Base-by-base conservation (phyloP, 2,113 vertebrate genomes). In the Cinclus mexicanus region DNA sequence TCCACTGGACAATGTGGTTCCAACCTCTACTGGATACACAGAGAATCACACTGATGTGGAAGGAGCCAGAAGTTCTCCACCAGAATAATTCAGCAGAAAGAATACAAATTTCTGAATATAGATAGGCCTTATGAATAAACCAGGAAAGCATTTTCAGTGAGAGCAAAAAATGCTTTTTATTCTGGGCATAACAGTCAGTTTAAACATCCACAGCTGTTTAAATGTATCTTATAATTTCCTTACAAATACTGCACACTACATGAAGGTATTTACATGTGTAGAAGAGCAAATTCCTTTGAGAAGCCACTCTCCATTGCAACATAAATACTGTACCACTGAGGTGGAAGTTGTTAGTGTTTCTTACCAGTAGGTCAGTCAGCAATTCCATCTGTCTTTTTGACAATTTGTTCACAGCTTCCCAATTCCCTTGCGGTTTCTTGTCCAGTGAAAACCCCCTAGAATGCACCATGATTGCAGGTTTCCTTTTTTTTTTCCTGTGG, bases 331-430 rank as follows among this genome's bases (percentile, higher is more conserved):
- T 63, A 83, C 42, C 87, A 63, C 60, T 74, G 57, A 69, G 91
- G 44, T 81, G 78, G 82, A 95, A 96, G 88, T 69, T 95, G 80
- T 92, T 71, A 82, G 80, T 7, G 24, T 87, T 81, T 79, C 88
- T 86, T 91, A 96, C 77, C 68, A 87, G 88, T 68, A 87, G 79
- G 88, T 89, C 93, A 95, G 87, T 63, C 86, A 83, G 88, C 10
- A 28, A 88, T 81, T 82, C 88, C 92, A 83, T 85, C 88, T 85
- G 90, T 92, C 90, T 96, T 94, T 95, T 85, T 92, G 92, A 95
- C 94, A 90, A 94, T 97, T 93, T 91, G 61, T 87, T 95, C 91
- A 96, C 87, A 93, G 90, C 60, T 94, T 83, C 81, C 68, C 72
- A 77, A 55, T 80, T 89, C 88, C 74, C 77, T 84, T 44, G 65